These are phyloP conservation scores for Drosophila nigromelanica DNA, from an alignment of 1,140 invertebrate genomes.

Conservation along the genomic window DNA sequence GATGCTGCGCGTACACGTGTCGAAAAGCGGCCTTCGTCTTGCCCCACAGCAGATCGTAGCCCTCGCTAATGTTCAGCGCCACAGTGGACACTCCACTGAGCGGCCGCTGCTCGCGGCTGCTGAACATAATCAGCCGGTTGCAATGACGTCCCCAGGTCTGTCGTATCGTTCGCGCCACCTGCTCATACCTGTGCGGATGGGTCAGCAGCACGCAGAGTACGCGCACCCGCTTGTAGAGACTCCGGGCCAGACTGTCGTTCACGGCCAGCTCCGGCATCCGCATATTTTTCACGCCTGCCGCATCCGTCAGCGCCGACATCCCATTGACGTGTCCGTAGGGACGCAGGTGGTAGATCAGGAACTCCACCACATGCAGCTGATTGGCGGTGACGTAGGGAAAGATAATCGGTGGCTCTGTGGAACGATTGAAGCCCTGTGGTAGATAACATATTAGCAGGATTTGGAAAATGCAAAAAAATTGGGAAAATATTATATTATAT, in stretches of 20 bases:
- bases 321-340: slow-evolving; percentile 36
- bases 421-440: slow-evolving; percentile 8
- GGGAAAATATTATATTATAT: too few species aligned
- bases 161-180: slow-evolving; percentile 96
- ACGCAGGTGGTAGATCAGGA: slow-evolving; percentile 50
- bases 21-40: slow-evolving; percentile 97
- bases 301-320: slow-evolving; percentile 11
- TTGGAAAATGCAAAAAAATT: too few species aligned
- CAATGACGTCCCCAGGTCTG: slow-evolving; percentile 97
- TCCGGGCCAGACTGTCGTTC: slow-evolving; percentile 84
- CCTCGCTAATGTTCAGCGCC: slow-evolving; percentile 91
- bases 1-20: slow-evolving; percentile 93
- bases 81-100: slow-evolving; percentile 88
- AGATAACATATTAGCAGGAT: not conserved
- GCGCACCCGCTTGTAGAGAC: slow-evolving; percentile 85
- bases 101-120: slow-evolving; percentile 92
- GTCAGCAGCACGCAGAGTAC: slow-evolving; percentile 96
- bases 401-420: not conserved
- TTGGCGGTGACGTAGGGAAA: slow-evolving; percentile 30
- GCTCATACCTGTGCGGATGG: slow-evolving; percentile 90
- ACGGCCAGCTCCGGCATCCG: not conserved
- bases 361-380: slow-evolving; percentile 47
- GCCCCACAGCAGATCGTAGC: slow-evolving; percentile 94
- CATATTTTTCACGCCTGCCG: not conserved
- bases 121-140: slow-evolving; percentile 95